Evolutionary conservation across 2,888 invertebrate species (phyloP).

Genomic region (Campoletis raptor): DNA sequence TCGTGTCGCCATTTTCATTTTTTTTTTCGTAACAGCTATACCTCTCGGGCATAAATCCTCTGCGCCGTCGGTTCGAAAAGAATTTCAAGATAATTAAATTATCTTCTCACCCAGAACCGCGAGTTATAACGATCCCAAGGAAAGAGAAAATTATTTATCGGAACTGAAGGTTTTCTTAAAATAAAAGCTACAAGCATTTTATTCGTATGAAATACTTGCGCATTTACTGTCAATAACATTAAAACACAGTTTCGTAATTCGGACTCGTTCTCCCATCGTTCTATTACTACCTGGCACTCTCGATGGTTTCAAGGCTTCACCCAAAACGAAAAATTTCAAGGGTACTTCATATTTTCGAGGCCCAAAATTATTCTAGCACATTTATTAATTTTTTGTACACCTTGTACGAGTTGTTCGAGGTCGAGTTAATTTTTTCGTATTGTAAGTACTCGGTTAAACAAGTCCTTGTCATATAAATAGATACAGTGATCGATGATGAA

Average conservation of each 20-base stretch:
- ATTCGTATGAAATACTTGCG: neutral
- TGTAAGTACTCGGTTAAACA: neutral
- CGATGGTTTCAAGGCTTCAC: neutral
- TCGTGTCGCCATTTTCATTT: slow-evolving; percentile 15
- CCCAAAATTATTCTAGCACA: neutral
- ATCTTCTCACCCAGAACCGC: slow-evolving; percentile 13
- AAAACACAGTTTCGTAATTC: neutral
- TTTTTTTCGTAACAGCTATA: slow-evolving; percentile 2
- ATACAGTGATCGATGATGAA: neutral
- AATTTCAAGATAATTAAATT: slow-evolving; percentile 27
- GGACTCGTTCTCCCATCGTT: neutral
- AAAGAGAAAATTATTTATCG: neutral
- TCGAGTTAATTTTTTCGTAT: neutral
- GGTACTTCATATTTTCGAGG: neutral
- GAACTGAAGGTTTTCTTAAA: neutral
- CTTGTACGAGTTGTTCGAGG: neutral
- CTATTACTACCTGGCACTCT: neutral
- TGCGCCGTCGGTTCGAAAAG: neutral
- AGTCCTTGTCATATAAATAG: neutral
- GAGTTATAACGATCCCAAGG: neutral
- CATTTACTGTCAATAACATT: neutral
- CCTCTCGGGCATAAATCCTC: slow-evolving; percentile 4
- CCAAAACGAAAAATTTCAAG: neutral
- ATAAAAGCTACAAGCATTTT: neutral
- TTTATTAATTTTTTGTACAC: neutral